These are phyloP conservation scores for Neosilurus hyrtlii DNA, from an alignment of 2,797 vertebrate genomes.

Conservation along the genomic window DNA sequence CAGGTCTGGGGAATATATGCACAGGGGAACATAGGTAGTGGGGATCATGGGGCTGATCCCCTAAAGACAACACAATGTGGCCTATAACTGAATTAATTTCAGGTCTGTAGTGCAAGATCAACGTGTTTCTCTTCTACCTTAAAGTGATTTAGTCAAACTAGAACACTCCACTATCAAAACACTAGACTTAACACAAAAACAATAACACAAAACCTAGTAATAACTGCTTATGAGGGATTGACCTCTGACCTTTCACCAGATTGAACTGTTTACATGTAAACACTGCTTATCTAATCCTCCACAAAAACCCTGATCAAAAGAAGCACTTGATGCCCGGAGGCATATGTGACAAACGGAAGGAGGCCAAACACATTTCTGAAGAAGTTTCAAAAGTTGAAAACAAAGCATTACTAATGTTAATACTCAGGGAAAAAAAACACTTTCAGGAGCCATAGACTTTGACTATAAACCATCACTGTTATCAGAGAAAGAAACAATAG, in stretches of 20 bases:
- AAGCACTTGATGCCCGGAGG: constrained; percentile 42
- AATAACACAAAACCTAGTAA: background rate
- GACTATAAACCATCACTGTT: constrained; percentile 62
- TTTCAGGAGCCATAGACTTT: constrained; percentile 64
- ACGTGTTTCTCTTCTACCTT: background rate
- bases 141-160: background rate
- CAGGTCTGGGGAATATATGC: too few species aligned
- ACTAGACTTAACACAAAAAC: too few species aligned
- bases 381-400: constrained; percentile 48
- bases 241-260: constrained; percentile 20
- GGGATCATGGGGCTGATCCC: too few species aligned
- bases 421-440: constrained; percentile 54
- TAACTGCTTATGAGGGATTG: background rate
- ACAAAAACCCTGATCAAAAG: constrained; percentile 56
- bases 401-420: constrained; percentile 59
- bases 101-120: background rate
- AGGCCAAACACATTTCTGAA: constrained; percentile 52
- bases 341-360: constrained; percentile 60
- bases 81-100: background rate
- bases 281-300: constrained; percentile 57
- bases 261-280: constrained; percentile 57
- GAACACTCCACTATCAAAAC: too few species aligned
- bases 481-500: constrained; percentile 37
- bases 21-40: too few species aligned
- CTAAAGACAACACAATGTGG: background rate